A percentile compares a stretch with the other conserved stretches of the same genome.
These are phyloP conservation scores for Sminthurides aquaticus DNA, from an alignment of 2,888 invertebrate genomes.

Conservation along the genomic window DNA sequence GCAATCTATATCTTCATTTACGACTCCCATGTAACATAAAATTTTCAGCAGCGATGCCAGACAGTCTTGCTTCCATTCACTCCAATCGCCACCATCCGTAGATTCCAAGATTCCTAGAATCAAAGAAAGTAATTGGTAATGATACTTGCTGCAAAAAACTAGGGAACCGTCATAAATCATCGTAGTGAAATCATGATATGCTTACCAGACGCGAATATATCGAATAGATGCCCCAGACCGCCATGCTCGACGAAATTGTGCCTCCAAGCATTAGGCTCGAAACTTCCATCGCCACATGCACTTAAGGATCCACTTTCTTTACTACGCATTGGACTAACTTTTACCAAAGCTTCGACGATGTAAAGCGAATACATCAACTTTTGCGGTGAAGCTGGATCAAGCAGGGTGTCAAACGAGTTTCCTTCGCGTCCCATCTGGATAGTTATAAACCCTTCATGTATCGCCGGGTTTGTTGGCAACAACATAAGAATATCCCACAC, in stretches of 20 bases:
- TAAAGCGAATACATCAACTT: constrained; percentile 91
- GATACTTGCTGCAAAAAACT: too few relatives aligned
- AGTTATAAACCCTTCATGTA: constrained; percentile 75
- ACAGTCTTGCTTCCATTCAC: constrained; percentile 92
- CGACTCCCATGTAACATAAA: constrained; percentile 75
- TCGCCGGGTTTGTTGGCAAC: constrained; percentile 78
- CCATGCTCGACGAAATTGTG: constrained; percentile 77
- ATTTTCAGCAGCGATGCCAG: constrained; percentile 77
- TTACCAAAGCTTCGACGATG: constrained; percentile 67
- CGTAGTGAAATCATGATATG: not conserved
- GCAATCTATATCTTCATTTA: constrained; percentile 43
- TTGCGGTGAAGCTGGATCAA: constrained; percentile 83
- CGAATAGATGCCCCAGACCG: constrained; percentile 77
- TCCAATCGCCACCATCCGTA: constrained; percentile 57
- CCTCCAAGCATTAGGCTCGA: constrained; percentile 57
- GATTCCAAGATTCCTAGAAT: constrained; percentile 60
- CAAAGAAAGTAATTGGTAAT: constrained; percentile 1
- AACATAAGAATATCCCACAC: constrained; percentile 93
- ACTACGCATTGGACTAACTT: constrained; percentile 26
- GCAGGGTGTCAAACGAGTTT: constrained; percentile 60
- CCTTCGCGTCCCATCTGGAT: constrained; percentile 49
- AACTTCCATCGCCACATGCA: constrained; percentile 16
- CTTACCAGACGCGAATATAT: constrained; percentile 80
- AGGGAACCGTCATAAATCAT: too few relatives aligned
- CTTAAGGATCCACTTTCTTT: constrained; percentile 18